phyloP scores from a whole-genome alignment of 1,140 invertebrate species.

The Camponotus floridanus region DNA sequence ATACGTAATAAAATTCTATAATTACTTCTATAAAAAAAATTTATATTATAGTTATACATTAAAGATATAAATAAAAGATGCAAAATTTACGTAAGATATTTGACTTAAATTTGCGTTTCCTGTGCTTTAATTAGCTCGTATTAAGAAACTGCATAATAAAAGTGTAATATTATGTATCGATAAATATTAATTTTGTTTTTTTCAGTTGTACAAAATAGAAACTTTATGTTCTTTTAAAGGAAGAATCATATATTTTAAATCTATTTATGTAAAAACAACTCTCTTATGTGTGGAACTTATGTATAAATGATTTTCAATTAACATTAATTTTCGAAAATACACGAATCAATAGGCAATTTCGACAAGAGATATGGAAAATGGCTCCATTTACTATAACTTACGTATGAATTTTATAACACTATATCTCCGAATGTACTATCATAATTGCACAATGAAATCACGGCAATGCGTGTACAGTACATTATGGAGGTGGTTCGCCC shows the following conservation, averaged over 20 bases:
- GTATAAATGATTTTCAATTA: background rate
- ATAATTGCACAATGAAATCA: slow-evolving; percentile 64
- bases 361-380: background rate
- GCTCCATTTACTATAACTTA: slow-evolving; percentile 22
- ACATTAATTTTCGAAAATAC: background rate
- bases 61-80: background rate
- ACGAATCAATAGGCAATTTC: background rate
- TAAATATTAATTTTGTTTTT: background rate
- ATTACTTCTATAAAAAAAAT: background rate
- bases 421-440: background rate
- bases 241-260: background rate
- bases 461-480: slow-evolving; percentile 57
- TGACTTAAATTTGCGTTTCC: no score
- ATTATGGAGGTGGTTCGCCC: slow-evolving; percentile 84
- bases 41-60: background rate
- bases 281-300: background rate
- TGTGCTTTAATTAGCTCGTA: background rate
- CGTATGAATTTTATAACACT: background rate
- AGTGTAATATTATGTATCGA: background rate
- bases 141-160: background rate
- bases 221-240: background rate
- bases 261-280: background rate
- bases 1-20: background rate
- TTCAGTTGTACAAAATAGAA: background rate
- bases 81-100: background rate